Conservation (phyloP, 2,113 vertebrate species). For the Ophiodon elongatus region DNA sequence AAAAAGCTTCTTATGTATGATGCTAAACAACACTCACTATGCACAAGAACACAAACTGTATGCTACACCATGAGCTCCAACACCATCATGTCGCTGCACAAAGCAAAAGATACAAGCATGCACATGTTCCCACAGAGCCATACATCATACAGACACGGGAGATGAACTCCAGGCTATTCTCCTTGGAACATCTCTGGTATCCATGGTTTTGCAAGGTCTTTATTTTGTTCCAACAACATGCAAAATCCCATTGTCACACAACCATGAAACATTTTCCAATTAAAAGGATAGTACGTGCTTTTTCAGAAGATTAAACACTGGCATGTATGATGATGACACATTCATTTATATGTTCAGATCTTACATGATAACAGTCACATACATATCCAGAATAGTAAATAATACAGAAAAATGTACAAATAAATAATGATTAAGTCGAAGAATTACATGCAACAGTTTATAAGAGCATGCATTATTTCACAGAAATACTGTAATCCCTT, state of each 20-base stretch:
- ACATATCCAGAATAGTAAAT: neutral
- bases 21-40: conserved; percentile 5
- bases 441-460: conserved; percentile 41
- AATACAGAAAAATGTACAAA: neutral
- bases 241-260: conserved; percentile 27
- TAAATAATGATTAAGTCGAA: neutral
- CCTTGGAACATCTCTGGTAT: conserved; percentile 19
- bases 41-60: conserved; percentile 7
- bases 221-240: conserved; percentile 30
- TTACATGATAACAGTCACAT: neutral
- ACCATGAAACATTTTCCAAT: neutral
- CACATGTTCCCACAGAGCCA: conserved; percentile 32
- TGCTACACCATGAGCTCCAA: neutral
- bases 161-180: neutral
- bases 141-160: neutral
- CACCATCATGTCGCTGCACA: conserved; percentile 47
- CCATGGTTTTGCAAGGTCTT: neutral
- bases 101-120: conserved; percentile 58
- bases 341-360: neutral
- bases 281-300: conserved; percentile 9
- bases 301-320: neutral
- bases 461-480: conserved; percentile 33
- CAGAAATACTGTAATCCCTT: neutral
- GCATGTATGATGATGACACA: neutral
- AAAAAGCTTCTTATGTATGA: neutral